Conservation (phyloP, 2,888 invertebrate genomes). For the Idaea biselata region DNA sequence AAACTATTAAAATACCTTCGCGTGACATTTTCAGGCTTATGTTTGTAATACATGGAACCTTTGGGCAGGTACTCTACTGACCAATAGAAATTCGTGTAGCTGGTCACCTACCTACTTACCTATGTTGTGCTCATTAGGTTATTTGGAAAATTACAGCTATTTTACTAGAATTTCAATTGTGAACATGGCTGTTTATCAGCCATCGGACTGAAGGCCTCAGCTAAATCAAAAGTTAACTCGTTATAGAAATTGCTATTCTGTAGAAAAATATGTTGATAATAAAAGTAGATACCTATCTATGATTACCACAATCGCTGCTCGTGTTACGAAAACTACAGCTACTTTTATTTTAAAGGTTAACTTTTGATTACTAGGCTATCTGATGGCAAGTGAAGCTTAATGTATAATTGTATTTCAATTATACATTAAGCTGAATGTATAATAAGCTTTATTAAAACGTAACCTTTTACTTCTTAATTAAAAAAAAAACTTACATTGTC, state of each 20-base stretch:
- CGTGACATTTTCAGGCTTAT: slow-evolving; percentile 26
- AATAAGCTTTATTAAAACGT: too few relatives aligned
- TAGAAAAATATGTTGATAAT: neutral
- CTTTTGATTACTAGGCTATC: too few relatives aligned
- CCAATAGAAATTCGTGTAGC: neutral
- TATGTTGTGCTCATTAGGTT: neutral
- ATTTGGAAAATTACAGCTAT: neutral
- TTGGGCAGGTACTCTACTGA: slow-evolving; percentile 3
- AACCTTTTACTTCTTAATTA: too few relatives aligned
- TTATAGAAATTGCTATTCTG: neutral
- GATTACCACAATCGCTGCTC: neutral
- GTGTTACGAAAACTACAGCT: neutral
- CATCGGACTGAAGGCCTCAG: neutral
- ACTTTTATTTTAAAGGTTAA: too few relatives aligned
- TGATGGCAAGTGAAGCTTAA: too few relatives aligned
- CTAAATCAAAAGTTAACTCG: neutral
- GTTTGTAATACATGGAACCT: slow-evolving; percentile 22
- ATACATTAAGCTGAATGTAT: too few relatives aligned
- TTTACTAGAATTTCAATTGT: neutral
- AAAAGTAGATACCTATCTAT: neutral
- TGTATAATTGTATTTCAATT: too few relatives aligned
- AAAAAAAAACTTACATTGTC: too few relatives aligned
- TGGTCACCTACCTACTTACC: neutral
- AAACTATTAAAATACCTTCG: slow-evolving; percentile 29
- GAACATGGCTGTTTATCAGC: neutral